These are phyloP conservation scores for Embidobia sp. DNA, from an alignment of 2,888 invertebrate genomes.

Conservation along the genomic window DNA sequence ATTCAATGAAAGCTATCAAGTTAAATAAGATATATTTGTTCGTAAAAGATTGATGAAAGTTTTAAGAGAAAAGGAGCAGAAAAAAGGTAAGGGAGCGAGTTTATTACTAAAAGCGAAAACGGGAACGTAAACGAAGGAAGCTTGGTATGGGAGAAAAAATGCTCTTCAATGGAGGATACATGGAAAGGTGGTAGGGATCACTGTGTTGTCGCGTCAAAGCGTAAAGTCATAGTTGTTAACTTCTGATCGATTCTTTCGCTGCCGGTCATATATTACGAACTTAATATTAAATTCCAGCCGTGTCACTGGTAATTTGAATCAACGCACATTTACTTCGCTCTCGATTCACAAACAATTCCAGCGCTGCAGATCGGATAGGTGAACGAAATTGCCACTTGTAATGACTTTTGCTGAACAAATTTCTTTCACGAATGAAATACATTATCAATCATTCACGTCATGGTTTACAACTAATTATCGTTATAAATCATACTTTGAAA, in stretches of 20 bases:
- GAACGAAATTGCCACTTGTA: slow-evolving; percentile 18
- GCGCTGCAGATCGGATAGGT: slow-evolving; percentile 1
- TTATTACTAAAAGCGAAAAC: slow-evolving; percentile 60
- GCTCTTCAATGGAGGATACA: slow-evolving; percentile 37
- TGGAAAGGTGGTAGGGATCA: slow-evolving; percentile 43
- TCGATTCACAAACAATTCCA: slow-evolving; percentile 29
- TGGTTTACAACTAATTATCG: not conserved
- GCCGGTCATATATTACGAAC: slow-evolving; percentile 73
- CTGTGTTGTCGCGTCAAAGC: slow-evolving; percentile 72
- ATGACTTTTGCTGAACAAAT: slow-evolving; percentile 8
- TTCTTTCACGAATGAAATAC: slow-evolving; percentile 1
- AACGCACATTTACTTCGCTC: slow-evolving; percentile 38
- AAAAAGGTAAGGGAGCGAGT: slow-evolving; percentile 53
- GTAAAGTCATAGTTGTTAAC: slow-evolving; percentile 76
- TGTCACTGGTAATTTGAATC: slow-evolving; percentile 70
- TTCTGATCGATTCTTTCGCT: slow-evolving; percentile 74
- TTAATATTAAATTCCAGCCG: slow-evolving; percentile 75
- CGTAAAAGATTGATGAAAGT: slow-evolving; percentile 59
- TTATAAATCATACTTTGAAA: too few relatives aligned
- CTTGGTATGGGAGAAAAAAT: slow-evolving; percentile 50
- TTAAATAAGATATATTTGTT: slow-evolving; percentile 59
- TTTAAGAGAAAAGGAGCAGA: slow-evolving; percentile 33
- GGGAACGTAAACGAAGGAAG: slow-evolving; percentile 46
- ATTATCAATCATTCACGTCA: not conserved
- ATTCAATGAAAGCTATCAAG: slow-evolving; percentile 18